Conservation (phyloP, 2,797 vertebrate species). For the Pantherophis alleghaniensis region DNA sequence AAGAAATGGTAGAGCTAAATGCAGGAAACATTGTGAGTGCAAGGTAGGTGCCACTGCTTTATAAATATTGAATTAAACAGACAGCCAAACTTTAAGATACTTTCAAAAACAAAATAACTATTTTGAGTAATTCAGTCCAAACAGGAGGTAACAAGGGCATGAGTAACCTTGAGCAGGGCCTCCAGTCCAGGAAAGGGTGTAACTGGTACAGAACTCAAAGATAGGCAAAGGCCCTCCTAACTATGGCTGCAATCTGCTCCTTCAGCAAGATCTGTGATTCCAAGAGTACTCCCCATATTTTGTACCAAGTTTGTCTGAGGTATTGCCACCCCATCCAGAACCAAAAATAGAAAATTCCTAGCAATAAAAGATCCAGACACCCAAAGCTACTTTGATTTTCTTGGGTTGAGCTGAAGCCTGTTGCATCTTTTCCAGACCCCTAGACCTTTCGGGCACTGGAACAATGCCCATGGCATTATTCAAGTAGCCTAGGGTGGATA, state of each 20-base stretch:
- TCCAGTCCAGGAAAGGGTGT: neutral
- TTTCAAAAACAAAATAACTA: neutral
- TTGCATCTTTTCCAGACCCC: neutral
- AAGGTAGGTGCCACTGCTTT: slow-evolving; percentile 76
- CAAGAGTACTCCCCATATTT: neutral
- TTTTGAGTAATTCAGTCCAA: neutral
- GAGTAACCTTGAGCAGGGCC: too few relatives aligned
- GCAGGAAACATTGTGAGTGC: slow-evolving; percentile 98
- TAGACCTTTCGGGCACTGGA: neutral
- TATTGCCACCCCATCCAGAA: neutral
- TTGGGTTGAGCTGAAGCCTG: neutral
- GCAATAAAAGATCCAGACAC: neutral
- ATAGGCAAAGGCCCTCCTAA: neutral
- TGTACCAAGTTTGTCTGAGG: neutral
- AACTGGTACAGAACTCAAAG: neutral
- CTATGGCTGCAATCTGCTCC: neutral
- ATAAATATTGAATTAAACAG: neutral
- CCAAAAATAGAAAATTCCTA: neutral
- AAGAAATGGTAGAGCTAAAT: slow-evolving; percentile 99
- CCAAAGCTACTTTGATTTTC: neutral
- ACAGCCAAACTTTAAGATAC: neutral
- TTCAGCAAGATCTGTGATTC: neutral
- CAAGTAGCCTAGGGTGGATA: neutral
- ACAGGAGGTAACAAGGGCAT: neutral
- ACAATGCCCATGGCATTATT: neutral